A percentile compares a stretch with the other conserved stretches of the same genome.
phyloP scores from a whole-genome alignment of 2,888 invertebrate genomes.

The Drosophila pseudotalamancana region DNA sequence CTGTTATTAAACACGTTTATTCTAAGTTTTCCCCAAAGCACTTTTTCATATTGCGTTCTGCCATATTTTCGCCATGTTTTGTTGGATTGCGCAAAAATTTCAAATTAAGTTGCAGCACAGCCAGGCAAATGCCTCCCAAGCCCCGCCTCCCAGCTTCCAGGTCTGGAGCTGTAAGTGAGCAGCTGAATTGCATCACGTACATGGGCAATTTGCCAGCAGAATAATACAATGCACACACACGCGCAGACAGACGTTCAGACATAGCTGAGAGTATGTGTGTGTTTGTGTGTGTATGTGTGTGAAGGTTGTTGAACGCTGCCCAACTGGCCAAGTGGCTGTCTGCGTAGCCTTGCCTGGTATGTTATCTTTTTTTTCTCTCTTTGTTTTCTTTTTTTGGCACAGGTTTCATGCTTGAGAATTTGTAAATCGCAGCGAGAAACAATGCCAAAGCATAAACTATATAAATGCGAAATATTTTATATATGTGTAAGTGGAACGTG shows the following conservation, averaged over 20 bases:
- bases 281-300: slow-evolving; percentile 23
- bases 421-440: slow-evolving; percentile 79
- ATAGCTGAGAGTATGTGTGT: slow-evolving; percentile 1
- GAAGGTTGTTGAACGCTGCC: slow-evolving; percentile 61
- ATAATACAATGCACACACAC: slow-evolving; percentile 68
- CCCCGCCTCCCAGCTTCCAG: slow-evolving; percentile 7
- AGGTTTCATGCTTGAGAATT: slow-evolving; percentile 77
- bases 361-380: slow-evolving; percentile 22
- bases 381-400: slow-evolving; percentile 51
- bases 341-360: slow-evolving; percentile 35
- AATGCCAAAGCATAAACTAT: slow-evolving; percentile 77
- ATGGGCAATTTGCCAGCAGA: slow-evolving; percentile 80
- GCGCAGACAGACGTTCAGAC: slow-evolving; percentile 38
- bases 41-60: slow-evolving; percentile 76
- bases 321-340: slow-evolving; percentile 50
- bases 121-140: slow-evolving; percentile 26
- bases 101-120: slow-evolving; percentile 80
- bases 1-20: slow-evolving; percentile 78
- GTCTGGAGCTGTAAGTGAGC: slow-evolving; percentile 69
- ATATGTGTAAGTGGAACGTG: not conserved
- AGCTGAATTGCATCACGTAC: slow-evolving; percentile 81
- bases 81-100: slow-evolving; percentile 81
- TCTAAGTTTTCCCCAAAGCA: slow-evolving; percentile 76
- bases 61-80: slow-evolving; percentile 74
- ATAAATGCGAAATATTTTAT: slow-evolving; percentile 78